Conservation (phyloP, 2,113 vertebrate genomes). For the Grallaria varia region DNA sequence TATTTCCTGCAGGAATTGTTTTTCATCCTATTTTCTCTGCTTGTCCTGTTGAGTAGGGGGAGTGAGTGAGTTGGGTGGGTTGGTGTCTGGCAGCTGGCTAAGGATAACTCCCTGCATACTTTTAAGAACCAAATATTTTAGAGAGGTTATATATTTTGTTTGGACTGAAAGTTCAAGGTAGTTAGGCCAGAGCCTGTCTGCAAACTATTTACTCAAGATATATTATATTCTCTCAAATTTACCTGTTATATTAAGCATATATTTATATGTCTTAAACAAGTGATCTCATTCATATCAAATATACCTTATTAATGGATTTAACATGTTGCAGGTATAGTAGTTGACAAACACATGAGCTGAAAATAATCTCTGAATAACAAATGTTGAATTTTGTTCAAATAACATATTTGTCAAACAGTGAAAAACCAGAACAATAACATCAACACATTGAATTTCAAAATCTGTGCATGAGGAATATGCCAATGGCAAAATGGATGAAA, state of each 20-base stretch:
- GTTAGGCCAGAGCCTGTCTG: not conserved
- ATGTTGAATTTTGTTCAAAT: not conserved
- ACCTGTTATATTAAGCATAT: not conserved
- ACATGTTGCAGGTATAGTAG: not conserved
- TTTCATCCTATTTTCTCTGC: not conserved
- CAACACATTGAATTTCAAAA: not conserved
- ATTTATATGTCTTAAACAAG: not conserved
- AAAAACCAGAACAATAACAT: not conserved
- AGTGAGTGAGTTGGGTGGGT: not conserved
- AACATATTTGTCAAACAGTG: not conserved
- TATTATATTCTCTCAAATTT: not conserved
- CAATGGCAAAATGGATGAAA: not conserved
- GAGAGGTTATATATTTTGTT: not conserved
- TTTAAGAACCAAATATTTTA: not conserved
- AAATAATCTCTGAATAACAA: not conserved
- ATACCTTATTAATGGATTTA: not conserved
- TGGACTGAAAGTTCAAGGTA: not conserved
- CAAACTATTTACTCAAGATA: not conserved
- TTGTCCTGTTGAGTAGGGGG: not conserved
- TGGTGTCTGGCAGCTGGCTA: not conserved
- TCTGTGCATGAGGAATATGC: not conserved
- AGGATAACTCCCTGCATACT: not conserved
- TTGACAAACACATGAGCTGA: not conserved
- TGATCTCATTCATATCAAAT: not conserved
- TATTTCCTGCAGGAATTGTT: not conserved